Base-by-base conservation (phyloP, 2,888 invertebrate genomes). In the Dioctria linearis region DNA sequence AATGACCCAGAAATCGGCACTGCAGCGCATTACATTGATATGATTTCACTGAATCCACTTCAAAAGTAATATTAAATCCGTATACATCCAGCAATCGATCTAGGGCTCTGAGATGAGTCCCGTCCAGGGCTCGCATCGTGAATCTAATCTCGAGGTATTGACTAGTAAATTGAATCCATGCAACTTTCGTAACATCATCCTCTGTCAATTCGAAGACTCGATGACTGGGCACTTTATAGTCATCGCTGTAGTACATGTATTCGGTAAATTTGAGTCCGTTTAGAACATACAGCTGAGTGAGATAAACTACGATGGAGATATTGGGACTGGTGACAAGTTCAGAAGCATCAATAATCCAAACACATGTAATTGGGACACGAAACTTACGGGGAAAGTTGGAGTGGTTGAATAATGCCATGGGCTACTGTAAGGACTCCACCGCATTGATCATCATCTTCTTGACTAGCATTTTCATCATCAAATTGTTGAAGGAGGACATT, bases 31-130 rank as follows among this genome's bases (percentile, higher is more conserved):
- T 95, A 88, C 97, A 97, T 39, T 94, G 92, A 67, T 91, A 89
- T 2, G 88, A 85, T 84, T 92, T 91, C 39, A 91, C 90, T n/a
- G 91, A 89, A 78, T 91, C 91, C 84, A 96, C 93, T 86, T 96
- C 95, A 87, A 97, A 97, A 42, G 97, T 97, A 85, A 97, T 93
- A 90, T 98, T 97, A 90, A 98, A 97, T 11, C 97, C 97, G 86
- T 94, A 96, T 59, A 96, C 95, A 82, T 96, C 94, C 82, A 97
- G 90, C 46, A 97, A 91, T 79, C 94, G 93, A 86, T 95, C 93
- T 83, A 96, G 90, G 0, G 96, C 96, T 4, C 97, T 90, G 80
- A 97, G 90, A 89, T 97, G 96, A 46, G 95, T 94, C 6, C 95
- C 95, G 86, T 95, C 95, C 81, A 94, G 89, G 40, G 93, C 90